These are phyloP conservation scores for Tetragonisca angustula DNA, from an alignment of 2,888 invertebrate species.

Conservation along the genomic window DNA sequence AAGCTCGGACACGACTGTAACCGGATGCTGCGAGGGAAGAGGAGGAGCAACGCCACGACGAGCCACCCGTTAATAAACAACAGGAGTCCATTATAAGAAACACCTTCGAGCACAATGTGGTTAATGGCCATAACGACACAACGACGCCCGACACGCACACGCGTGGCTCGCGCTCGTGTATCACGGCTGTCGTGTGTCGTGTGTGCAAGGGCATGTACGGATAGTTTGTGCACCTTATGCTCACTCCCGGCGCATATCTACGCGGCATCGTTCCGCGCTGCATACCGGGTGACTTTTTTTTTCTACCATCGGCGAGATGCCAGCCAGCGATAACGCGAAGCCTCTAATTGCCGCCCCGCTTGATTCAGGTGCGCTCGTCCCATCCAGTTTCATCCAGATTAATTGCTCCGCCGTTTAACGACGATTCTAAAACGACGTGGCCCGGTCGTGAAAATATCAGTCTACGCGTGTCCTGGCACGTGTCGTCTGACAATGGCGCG, in stretches of 20 bases:
- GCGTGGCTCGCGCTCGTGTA: slow-evolving; percentile 14
- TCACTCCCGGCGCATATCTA: slow-evolving; percentile 70
- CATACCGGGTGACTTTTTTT: slow-evolving; percentile 68
- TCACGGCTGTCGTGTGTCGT: slow-evolving; percentile 54
- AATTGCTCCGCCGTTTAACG: slow-evolving; percentile 34
- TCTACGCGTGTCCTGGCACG: slow-evolving; percentile 24
- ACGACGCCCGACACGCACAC: slow-evolving; percentile 41
- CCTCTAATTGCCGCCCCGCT: slow-evolving; percentile 53
- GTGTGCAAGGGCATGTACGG: slow-evolving; percentile 72
- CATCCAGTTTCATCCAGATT: slow-evolving; percentile 46
- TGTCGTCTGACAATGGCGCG: neutral
- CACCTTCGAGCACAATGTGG: slow-evolving; percentile 69
- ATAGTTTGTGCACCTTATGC: slow-evolving; percentile 72
- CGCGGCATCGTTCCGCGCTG: slow-evolving; percentile 63
- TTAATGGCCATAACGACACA: slow-evolving; percentile 67
- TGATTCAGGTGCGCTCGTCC: slow-evolving; percentile 21
- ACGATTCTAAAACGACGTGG: slow-evolving; percentile 21
- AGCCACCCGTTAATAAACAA: slow-evolving; percentile 67
- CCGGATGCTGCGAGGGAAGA: slow-evolving; percentile 49
- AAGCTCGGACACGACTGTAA: slow-evolving; percentile 38
- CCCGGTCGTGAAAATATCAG: slow-evolving; percentile 36
- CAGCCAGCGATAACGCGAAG: slow-evolving; percentile 44
- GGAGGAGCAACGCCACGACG: slow-evolving; percentile 38
- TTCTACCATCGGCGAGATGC: slow-evolving; percentile 38
- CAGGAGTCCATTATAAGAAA: slow-evolving; percentile 70